These are phyloP conservation scores for Cepphus grylle DNA, from an alignment of 2,113 vertebrate genomes.

Conservation along the genomic window DNA sequence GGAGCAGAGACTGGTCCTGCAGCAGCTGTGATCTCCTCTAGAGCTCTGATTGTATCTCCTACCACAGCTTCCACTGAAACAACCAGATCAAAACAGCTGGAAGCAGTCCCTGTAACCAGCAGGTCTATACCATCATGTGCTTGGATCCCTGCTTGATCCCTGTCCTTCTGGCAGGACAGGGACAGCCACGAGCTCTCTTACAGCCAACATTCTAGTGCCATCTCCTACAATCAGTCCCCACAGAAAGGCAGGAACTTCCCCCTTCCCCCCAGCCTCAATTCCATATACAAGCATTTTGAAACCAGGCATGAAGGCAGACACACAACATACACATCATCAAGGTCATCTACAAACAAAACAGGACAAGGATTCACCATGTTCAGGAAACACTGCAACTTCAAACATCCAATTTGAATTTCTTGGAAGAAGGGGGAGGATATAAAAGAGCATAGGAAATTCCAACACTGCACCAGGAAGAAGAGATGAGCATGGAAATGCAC, in stretches of 20 bases:
- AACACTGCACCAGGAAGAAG: conserved; percentile 34
- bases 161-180: neutral
- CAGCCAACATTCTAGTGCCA: neutral
- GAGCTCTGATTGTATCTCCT: neutral
- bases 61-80: neutral
- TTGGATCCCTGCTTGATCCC: neutral
- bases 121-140: neutral
- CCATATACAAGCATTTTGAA: conserved; percentile 8
- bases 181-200: neutral
- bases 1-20: neutral
- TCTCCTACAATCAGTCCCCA: neutral
- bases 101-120: conserved; percentile 24
- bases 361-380: conserved; percentile 65
- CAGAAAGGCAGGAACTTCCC: neutral
- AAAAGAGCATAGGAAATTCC: conserved; percentile 26
- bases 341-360: conserved; percentile 68
- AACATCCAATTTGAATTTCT: conserved; percentile 41
- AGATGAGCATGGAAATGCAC: conserved; percentile 50
- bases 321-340: conserved; percentile 18
- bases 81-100: neutral
- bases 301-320: neutral
- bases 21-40: neutral
- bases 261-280: conserved; percentile 11
- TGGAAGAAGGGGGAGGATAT: conserved; percentile 16
- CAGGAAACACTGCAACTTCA: conserved; percentile 63